Base-by-base conservation (phyloP, 2,888 invertebrate genomes). In the Globia sparganii region DNA sequence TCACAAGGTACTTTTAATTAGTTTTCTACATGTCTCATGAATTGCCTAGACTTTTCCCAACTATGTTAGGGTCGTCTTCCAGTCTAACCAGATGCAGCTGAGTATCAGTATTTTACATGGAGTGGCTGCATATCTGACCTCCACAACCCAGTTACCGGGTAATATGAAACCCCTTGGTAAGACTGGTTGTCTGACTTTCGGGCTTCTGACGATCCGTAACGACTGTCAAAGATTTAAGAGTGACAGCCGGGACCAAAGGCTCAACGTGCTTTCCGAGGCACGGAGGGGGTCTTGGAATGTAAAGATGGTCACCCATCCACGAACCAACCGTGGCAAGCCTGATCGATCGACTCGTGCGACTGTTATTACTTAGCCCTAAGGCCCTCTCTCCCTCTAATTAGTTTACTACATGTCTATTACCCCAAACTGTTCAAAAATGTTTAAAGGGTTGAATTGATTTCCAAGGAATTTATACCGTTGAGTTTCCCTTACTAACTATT, bases 381-480 rank as follows among this genome's bases (percentile, higher is more conserved):
- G 5, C 9, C 56, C 25, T 53, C n/a, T 53, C 4, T 11, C 11
- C 53, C 4, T n/a, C 11, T 25, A 53, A 53, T n/a, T 25, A 8
- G 21, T 49, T 25, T 64, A 34, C n/a, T 34, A 34, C 11, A 18
- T 40, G n/a, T 34, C 9, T 5, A 56, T 25, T 58, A 58, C 5
- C 18, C 18, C 11, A 62, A 75, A 56, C 66, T 78, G 81, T 66
- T 72, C 4, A 59, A 69, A 59, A 69, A 8, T 13, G 9, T 31
- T 40, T 59, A 5, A n/a, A 11, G 79, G 75, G 59, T 75, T 40
- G 67, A 75, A 81, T 53, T 64, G 72, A 77, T 75, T 78, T 78
- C 40, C 62, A 73, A 31, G 37, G 37, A 66, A 58, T 67, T 78
- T 74, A 61, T 67, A 68, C 70, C 49, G 65, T 59, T 68, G 46